Base-by-base conservation (phyloP, 2,113 vertebrate genomes). In the Bubo bubo region DNA sequence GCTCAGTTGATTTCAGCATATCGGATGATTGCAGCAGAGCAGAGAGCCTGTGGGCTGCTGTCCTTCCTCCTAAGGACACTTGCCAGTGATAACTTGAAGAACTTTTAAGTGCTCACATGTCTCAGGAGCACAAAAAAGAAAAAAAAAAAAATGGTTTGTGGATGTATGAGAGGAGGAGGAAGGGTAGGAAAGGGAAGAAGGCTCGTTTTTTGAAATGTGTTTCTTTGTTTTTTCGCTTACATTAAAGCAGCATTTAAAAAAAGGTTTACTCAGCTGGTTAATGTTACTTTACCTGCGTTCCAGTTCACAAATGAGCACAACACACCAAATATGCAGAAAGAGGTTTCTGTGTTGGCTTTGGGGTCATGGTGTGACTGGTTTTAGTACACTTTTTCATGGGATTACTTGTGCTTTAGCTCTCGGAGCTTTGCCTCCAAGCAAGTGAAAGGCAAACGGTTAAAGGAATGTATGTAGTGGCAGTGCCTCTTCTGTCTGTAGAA, bases 31-130 rank as follows among this genome's bases (percentile, higher is more conserved):
- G 88, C 53, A 73, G 92, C 41, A 79, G 50, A 70, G 70, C 58
- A 63, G 52, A 52, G 56, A 66, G 75, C 0, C 0, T 68, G 58
- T 67, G 62, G 43, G 66, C 85, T 92, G 81, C 58, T 73, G n/a
- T 45, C 79, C 45, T 83, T 81, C 82, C 64, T 94, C 79, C 62
- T 30, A 49, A 92, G 82, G 79, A 79, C 70, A 19, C 82, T 91
- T 5, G 1, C 41, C 3, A 0, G 55, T 39, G 56, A 55, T 58
- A 59, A 52, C 35, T 18, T 74, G 26, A 73, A 68, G 35, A 64
- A 43, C 14, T 56, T 66, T 60, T 49, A 75, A 43, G 32, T 59
- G n/a, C 20, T 50, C 0, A 0, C 1, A 0, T 26, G 32, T 63
- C 67, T 94, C 32, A 55, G 64, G 22, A 62, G 34, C 70, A 71